Conservation (phyloP, 2,888 invertebrate genomes). For the Cyclophora punctaria region DNA sequence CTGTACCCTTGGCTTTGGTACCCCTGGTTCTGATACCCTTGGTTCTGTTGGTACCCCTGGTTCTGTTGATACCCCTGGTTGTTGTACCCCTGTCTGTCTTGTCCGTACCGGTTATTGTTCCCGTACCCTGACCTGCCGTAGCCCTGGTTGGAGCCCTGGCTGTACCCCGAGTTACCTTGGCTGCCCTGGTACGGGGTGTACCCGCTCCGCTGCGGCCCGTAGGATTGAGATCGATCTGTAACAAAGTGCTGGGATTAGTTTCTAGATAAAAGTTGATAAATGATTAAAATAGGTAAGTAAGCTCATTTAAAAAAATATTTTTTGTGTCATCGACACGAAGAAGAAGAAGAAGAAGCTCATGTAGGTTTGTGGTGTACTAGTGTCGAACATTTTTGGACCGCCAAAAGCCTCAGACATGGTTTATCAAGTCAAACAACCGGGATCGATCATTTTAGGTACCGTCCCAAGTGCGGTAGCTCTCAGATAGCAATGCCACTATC, state of each 20-base stretch:
- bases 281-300: too few relatives aligned
- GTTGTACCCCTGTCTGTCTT: constrained; percentile 17
- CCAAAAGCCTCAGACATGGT: background rate
- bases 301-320: too few relatives aligned
- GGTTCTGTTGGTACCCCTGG: constrained; percentile 15
- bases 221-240: constrained; percentile 57
- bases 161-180: constrained; percentile 21
- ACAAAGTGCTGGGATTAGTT: constrained; percentile 26
- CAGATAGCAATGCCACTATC: too few relatives aligned
- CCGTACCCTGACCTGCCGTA: constrained; percentile 17
- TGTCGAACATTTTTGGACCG: too few relatives aligned
- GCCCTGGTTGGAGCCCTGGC: constrained; percentile 19
- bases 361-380: too few relatives aligned
- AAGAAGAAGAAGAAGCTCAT: too few relatives aligned
- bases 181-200: constrained; percentile 36
- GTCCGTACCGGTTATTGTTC: constrained; percentile 12
- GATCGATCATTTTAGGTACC: too few relatives aligned
- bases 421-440: background rate
- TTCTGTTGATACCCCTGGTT: constrained; percentile 22
- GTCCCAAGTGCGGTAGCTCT: too few relatives aligned
- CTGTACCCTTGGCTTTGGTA: constrained; percentile 15
- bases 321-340: too few relatives aligned
- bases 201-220: constrained; percentile 53
- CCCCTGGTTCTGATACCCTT: constrained; percentile 18
- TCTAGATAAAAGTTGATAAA: background rate